Base-by-base conservation (phyloP, 2,888 invertebrate species). In the Byasa hedistus region DNA sequence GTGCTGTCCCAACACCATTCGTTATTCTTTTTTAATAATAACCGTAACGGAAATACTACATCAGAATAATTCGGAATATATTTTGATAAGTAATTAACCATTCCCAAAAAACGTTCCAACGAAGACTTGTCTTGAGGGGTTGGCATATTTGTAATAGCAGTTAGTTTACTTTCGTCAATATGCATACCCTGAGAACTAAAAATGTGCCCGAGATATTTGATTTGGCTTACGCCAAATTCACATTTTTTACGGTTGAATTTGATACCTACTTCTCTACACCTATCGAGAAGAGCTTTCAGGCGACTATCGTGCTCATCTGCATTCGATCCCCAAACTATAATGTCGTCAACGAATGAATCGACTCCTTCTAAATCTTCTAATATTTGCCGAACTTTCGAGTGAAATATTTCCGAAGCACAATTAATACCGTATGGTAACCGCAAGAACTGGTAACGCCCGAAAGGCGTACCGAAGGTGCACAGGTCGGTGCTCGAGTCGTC, bases 391-490 rank as follows among this genome's bases (percentile, higher is more conserved):
- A 72, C 39, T 65, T 69, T 71, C 1, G 64, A 65, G 56, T 76
- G 74, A 69, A 74, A 73, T 21, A 73, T 67, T 65, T 76, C 74
- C 17, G 70, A 58, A 0, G 71, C 73, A 52, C 69, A 73, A 51
- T 69, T 71, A 21, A 75, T 68, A 8, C 73, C 72, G 56, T 64
- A 75, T 66, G 63, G 32, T 60, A 51, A 51, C 39, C n/a, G n/a
- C n/a, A n/a, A n/a, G n/a, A n/a, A n/a, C n/a, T n/a, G n/a, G n/a
- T n/a, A n/a, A n/a, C n/a, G 17, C 12, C 60, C 51, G 19, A 60
- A 60, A 21, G 58, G 57, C 48, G n/a, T n/a, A n/a, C n/a, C n/a
- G n/a, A n/a, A n/a, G n/a, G n/a, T 32, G 2, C 32, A 32, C n/a
- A 66, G 36, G n/a, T 69, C 62, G 3, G 68, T 67, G 44, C 70